These are phyloP conservation scores for Aix galericulata DNA, from an alignment of 2,113 vertebrate species.

Conservation along the genomic window DNA sequence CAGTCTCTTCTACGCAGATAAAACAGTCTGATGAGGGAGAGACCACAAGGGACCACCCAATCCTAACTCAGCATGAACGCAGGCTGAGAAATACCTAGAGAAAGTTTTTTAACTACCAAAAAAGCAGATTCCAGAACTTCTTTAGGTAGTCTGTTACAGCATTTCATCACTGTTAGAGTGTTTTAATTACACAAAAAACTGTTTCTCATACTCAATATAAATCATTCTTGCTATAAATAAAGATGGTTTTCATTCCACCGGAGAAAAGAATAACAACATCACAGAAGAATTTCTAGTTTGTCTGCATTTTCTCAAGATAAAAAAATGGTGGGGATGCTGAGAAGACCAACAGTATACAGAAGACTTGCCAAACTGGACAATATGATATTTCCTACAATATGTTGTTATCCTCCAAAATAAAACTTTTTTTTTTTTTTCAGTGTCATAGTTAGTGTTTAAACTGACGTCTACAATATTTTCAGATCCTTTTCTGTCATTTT, in stretches of 20 bases:
- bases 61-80: accelerated
- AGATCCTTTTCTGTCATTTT: background rate
- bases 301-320: background rate
- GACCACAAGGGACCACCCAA: background rate
- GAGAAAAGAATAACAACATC: background rate
- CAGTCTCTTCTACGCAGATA: background rate
- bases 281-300: background rate
- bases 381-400: background rate
- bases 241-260: background rate
- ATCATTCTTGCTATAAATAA: background rate
- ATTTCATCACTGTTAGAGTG: background rate
- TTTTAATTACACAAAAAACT: background rate
- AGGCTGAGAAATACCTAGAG: background rate
- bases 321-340: background rate
- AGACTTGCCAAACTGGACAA: background rate
- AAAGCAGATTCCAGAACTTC: background rate
- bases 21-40: background rate
- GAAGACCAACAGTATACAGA: accelerated
- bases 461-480: background rate
- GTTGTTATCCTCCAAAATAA: background rate
- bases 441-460: background rate
- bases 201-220: background rate
- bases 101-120: background rate
- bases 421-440: background rate
- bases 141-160: background rate